Percentiles rank a stretch among this genome's conserved stretches.
These are phyloP conservation scores for Sceloporus tristichus DNA, from an alignment of 2,113 vertebrate genomes.

Conservation along the genomic window DNA sequence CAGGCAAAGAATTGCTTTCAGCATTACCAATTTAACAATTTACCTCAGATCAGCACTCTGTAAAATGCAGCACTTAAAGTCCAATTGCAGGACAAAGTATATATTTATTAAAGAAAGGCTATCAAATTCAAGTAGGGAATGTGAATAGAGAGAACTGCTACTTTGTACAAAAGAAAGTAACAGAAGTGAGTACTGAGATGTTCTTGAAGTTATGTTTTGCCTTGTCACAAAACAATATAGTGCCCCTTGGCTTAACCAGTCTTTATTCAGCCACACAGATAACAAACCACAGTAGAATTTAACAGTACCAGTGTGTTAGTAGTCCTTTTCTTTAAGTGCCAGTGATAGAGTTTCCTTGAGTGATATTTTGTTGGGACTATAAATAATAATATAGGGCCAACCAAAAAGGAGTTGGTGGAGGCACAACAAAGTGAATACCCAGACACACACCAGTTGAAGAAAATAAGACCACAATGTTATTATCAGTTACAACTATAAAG, in stretches of 20 bases:
- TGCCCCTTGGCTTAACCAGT: neutral
- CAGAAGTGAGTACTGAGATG: neutral
- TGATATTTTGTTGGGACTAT: neutral
- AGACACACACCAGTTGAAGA: too few relatives aligned
- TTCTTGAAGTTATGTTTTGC: neutral
- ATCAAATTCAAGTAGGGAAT: neutral
- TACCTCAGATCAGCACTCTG: slow-evolving; percentile 5
- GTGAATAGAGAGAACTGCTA: neutral
- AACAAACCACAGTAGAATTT: neutral
- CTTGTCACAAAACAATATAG: neutral
- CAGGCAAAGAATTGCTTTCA: neutral
- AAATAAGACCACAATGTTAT: too few relatives aligned
- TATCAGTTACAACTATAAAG: too few relatives aligned
- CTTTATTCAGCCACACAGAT: neutral
- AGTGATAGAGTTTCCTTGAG: neutral
- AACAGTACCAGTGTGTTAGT: neutral
- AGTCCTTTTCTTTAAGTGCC: neutral
- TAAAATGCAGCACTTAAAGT: slow-evolving; percentile 12
- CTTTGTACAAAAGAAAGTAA: neutral
- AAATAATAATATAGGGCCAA: neutral
- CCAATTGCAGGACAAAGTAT: slow-evolving; percentile 12
- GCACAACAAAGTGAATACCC: too few relatives aligned
- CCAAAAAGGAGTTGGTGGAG: too few relatives aligned
- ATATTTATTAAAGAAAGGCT: slow-evolving; percentile 1
- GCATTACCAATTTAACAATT: slow-evolving; percentile 10